A percentile compares a stretch with the other conserved stretches of the same genome.
phyloP scores from a whole-genome alignment of 2,888 invertebrate species.

The Lasioglossum oenotherae region DNA sequence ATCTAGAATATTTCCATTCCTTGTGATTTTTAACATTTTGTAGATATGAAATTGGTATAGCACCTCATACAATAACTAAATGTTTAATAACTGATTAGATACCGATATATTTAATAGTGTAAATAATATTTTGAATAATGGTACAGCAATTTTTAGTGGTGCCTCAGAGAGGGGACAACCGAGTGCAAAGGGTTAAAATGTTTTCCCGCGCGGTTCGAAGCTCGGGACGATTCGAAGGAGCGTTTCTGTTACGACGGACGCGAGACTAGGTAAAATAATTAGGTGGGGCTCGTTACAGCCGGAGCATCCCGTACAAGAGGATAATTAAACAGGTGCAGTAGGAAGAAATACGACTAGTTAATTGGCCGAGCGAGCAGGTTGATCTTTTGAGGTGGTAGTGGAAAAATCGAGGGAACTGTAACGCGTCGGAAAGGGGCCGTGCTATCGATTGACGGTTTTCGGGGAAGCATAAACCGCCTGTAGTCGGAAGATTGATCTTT shows the following conservation, averaged over 20 bases:
- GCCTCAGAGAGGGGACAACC: no score
- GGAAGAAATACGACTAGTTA: slow-evolving; percentile 7
- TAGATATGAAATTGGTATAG: no score
- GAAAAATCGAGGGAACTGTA: background rate
- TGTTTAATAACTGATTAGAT: no score
- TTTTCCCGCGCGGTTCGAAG: background rate
- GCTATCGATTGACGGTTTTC: slow-evolving; percentile 14
- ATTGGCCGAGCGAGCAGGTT: background rate
- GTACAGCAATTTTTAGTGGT: no score
- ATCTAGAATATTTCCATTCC: no score
- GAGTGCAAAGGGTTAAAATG: no score
- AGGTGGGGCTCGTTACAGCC: background rate
- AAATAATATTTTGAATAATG: no score
- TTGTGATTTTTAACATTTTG: no score
- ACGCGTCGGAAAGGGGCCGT: background rate
- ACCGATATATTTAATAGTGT: no score
- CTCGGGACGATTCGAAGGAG: background rate
- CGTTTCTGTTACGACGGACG: background rate
- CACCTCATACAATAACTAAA: no score
- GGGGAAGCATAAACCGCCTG: background rate
- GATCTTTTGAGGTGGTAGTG: background rate
- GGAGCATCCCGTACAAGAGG: background rate
- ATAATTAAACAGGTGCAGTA: background rate
- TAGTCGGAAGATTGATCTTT: slow-evolving; percentile 18
- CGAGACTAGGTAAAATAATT: slow-evolving; percentile 1